Percentiles rank a stretch among this genome's conserved stretches.
Conservation (phyloP, 2,113 vertebrate genomes). For the Thryonomys swinderianus region DNA sequence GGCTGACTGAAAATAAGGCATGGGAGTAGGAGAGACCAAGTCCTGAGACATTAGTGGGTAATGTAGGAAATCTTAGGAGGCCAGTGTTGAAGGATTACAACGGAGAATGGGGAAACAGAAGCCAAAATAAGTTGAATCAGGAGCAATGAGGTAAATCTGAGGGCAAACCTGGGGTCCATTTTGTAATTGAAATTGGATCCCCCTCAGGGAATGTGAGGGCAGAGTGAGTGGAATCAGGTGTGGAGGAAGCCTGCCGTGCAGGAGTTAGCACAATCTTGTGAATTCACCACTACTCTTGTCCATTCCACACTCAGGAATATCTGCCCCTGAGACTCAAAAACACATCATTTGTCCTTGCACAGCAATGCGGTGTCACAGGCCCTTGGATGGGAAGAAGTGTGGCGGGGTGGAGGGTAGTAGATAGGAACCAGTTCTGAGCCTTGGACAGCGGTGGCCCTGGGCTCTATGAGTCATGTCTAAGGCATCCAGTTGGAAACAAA, state of each 20-base stretch:
- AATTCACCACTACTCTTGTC: neutral
- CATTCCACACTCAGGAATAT: neutral
- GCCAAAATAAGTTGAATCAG: neutral
- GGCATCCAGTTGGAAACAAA: neutral
- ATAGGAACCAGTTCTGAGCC: neutral
- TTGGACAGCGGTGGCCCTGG: neutral
- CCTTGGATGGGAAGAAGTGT: neutral
- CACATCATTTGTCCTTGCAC: neutral
- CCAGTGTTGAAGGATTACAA: neutral
- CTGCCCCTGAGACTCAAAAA: neutral
- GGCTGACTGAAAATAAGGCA: neutral
- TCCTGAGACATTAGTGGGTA: neutral
- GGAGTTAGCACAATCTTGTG: neutral
- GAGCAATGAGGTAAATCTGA: neutral
- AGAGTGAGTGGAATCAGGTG: neutral
- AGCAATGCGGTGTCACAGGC: neutral
- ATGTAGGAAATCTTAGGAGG: neutral
- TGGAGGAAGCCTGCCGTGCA: fast-evolving
- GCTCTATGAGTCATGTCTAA: neutral
- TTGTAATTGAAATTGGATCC: neutral
- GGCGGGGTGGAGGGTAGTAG: fast-evolving
- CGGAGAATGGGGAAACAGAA: neutral
- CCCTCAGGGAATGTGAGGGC: neutral
- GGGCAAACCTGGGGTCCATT: neutral
- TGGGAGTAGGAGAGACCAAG: neutral